These are phyloP conservation scores for Ceraclea dissimilis DNA, from an alignment of 2,888 invertebrate species.

Conservation along the genomic window DNA sequence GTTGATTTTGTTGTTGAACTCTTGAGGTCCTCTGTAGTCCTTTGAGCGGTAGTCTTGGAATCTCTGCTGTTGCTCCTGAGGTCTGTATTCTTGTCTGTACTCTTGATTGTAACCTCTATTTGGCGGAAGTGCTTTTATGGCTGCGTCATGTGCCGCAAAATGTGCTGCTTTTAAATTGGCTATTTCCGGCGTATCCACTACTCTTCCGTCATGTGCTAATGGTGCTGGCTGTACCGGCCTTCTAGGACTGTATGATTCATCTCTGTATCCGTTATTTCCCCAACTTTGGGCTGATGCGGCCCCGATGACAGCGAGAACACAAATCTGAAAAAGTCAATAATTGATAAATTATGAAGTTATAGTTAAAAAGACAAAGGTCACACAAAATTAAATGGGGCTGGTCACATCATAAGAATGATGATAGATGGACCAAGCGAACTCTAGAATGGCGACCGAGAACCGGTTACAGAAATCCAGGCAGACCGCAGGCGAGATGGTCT, in stretches of 20 bases:
- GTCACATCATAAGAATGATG: too few relatives aligned
- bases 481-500: too few relatives aligned
- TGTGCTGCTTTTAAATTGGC: constrained; percentile 32
- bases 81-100: constrained; percentile 14
- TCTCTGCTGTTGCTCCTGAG: constrained; percentile 7
- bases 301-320: constrained; percentile 18
- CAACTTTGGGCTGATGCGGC: constrained; percentile 21
- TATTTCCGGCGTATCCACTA: constrained; percentile 32
- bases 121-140: constrained; percentile 30
- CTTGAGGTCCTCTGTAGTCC: constrained; percentile 12
- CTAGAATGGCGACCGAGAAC: too few relatives aligned
- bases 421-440: too few relatives aligned
- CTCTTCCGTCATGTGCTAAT: constrained; percentile 25
- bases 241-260: constrained; percentile 9
- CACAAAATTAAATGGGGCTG: too few relatives aligned
- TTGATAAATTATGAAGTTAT: neutral
- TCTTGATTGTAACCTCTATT: constrained; percentile 22
- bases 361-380: too few relatives aligned
- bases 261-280: constrained; percentile 9
- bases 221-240: constrained; percentile 21
- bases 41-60: constrained; percentile 5
- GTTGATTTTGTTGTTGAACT: constrained; percentile 11
- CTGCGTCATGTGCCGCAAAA: constrained; percentile 36
- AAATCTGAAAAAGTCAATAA: constrained; percentile 20
- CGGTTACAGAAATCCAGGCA: too few relatives aligned